A percentile compares a stretch with the other conserved stretches of the same genome.
These are phyloP conservation scores for Conopomorpha cramerella DNA, from an alignment of 1,140 invertebrate genomes.

Conservation along the genomic window DNA sequence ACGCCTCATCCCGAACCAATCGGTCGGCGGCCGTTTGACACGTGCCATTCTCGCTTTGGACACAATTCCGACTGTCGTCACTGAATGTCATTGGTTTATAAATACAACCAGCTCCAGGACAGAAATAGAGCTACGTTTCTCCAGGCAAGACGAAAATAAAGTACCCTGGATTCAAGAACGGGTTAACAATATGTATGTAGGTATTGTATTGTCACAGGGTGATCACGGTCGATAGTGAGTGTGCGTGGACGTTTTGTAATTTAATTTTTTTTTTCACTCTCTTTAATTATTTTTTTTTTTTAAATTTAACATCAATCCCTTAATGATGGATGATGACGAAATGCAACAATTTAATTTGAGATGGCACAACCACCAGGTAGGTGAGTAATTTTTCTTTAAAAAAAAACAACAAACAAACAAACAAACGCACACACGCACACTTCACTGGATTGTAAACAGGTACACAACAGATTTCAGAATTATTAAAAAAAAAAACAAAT, in stretches of 20 bases:
- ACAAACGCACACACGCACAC: constrained; percentile 15
- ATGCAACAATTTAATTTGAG: constrained; percentile 78
- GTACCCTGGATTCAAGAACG: constrained; percentile 52
- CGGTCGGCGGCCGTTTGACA: constrained; percentile 51
- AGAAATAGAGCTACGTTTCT: constrained; percentile 63
- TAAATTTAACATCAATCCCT: no score
- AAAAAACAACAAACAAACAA: constrained; percentile 12
- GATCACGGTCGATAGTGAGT: constrained; percentile 12
- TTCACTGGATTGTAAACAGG: not conserved
- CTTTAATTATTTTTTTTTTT: constrained; percentile 19
- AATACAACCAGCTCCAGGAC: constrained; percentile 55
- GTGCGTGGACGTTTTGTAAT: constrained; percentile 15
- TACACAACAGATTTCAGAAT: constrained; percentile 4
- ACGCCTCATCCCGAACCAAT: constrained; percentile 43
- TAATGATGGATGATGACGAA: constrained; percentile 60
- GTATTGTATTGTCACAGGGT: constrained; percentile 46
- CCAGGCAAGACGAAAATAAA: constrained; percentile 63
- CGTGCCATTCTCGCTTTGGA: no score
- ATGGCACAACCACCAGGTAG: constrained; percentile 81
- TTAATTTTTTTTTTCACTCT: constrained; percentile 16
- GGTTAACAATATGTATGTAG: constrained; percentile 54
- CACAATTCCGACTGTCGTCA: no score
- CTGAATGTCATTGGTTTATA: constrained; percentile 62
- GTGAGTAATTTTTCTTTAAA: constrained; percentile 38
- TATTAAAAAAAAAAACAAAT: constrained; percentile 1